Base-by-base conservation (phyloP, 1,140 invertebrate species). In the Asbolus verrucosus region DNA sequence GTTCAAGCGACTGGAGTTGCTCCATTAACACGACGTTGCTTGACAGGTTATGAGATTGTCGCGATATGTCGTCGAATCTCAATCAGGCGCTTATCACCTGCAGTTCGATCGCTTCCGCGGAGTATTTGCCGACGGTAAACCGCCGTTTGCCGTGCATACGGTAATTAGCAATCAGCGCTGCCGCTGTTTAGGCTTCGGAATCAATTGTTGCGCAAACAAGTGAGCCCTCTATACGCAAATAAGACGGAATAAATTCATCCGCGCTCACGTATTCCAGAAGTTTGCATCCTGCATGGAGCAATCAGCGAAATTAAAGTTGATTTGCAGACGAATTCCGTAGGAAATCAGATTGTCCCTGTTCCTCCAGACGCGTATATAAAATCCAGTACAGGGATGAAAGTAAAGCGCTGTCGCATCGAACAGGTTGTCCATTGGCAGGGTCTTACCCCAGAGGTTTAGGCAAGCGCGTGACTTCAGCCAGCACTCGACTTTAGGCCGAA, bases 1-100 rank as follows among this genome's bases (percentile, higher is more conserved):
- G 18, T 24, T 41, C 60, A 15, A 6, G 36, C 19, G 38, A 65
- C 66, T 39, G 18, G 60, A 72, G 59, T 73, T 70, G 31, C 65
- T 66, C 62, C 65, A 72, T 67, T 77, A 75, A 74, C 72, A 70
- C 68, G 73, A 67, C 43, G 65, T 63, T 27, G 21, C 54, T 21
- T 71, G 73, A 75, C 72, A 74, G 66, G 72, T 75, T 77, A 75
- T 72, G 66, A 72, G 74, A 72, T 75, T 75, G 74, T 75, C 73
- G 72, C 74, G 70, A 75, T 73, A 74, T 73, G 72, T 75, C 72
- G 72, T 36, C 36, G 69, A 77, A 70, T 77, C 74, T 74, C 73
- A 75, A 77, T 77, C 76, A 75, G 59, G 24, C 61, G 19, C 69
- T 71, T 74, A 72, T 77, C 76, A 77, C 69, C 76, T 72, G 72